These are phyloP conservation scores for Brevimyrus niger DNA, from an alignment of 2,113 vertebrate species.

Conservation along the genomic window DNA sequence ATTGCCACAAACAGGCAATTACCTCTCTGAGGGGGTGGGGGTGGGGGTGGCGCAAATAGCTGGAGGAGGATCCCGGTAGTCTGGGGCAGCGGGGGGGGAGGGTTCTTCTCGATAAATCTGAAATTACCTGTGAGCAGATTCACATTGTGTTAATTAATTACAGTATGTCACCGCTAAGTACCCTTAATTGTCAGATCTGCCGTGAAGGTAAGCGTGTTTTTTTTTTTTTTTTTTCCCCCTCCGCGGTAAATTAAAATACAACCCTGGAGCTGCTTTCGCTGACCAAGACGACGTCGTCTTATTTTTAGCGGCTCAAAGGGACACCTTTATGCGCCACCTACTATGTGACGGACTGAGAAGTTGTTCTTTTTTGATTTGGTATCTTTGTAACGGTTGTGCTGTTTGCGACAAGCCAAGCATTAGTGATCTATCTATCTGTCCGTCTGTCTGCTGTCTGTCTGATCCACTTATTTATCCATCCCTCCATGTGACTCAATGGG, in stretches of 20 bases:
- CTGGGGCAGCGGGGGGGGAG: not conserved
- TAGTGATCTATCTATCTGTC: not conserved
- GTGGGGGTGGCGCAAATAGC: not conserved
- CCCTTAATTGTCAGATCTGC: constrained; percentile 18
- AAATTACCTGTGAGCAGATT: constrained; percentile 20
- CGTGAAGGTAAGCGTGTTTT: not conserved
- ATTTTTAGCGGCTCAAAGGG: constrained; percentile 8
- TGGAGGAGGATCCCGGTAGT: not conserved
- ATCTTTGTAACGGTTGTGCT: not conserved
- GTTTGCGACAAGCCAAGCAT: not conserved
- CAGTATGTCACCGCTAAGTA: constrained; percentile 1
- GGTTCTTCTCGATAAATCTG: not conserved
- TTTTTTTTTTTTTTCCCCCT: not conserved
- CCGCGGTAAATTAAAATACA: not conserved
- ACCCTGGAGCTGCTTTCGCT: not conserved
- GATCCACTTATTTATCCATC: not conserved
- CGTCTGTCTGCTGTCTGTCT: not conserved
- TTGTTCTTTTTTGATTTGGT: not conserved
- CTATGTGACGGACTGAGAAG: not conserved
- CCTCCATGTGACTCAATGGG: not conserved
- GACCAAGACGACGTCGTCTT: not conserved
- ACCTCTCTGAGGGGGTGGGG: not conserved
- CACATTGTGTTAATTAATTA: constrained; percentile 20
- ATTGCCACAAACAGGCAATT: constrained; percentile 10
- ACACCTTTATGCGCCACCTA: not conserved